These are phyloP conservation scores for Brevimyrus niger DNA, from an alignment of 2,113 vertebrate species.

Conservation along the genomic window DNA sequence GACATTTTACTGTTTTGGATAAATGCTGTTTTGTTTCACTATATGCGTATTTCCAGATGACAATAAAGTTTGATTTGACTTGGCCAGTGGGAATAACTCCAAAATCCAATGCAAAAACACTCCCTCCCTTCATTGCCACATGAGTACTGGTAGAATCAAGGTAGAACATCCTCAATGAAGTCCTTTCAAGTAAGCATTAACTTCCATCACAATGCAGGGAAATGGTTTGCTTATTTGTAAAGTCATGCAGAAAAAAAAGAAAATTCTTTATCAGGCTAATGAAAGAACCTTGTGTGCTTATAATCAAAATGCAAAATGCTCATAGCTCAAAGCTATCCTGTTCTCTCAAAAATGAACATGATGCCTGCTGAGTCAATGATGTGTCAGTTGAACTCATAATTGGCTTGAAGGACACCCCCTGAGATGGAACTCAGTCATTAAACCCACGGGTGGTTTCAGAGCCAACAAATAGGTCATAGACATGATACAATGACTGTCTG, in stretches of 20 bases:
- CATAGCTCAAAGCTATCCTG: not conserved
- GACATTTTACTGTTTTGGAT: not conserved
- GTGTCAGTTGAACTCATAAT: conserved; percentile 5
- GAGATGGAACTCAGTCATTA: conserved; percentile 5
- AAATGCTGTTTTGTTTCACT: not conserved
- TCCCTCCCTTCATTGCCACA: not conserved
- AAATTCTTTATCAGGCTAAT: not conserved
- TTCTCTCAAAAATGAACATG: not conserved
- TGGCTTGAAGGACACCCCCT: conserved; percentile 1
- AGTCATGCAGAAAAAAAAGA: not conserved
- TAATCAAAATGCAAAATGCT: conserved; percentile 9
- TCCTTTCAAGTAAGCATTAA: not conserved
- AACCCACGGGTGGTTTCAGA: not conserved
- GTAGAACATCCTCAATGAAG: not conserved
- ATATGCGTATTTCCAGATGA: not conserved
- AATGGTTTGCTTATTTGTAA: not conserved
- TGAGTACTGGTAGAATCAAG: not conserved
- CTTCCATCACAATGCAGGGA: not conserved
- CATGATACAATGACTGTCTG: not conserved
- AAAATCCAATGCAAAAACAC: not conserved
- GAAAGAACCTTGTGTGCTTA: not conserved
- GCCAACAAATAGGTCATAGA: not conserved
- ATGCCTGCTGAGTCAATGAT: not conserved
- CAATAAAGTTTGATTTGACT: not conserved
- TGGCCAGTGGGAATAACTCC: not conserved